Evolutionary conservation across 2,113 vertebrate species (phyloP), one percentile per base, ranked within the genome.

Genomic region (Chinchilla lanigera): DNA sequence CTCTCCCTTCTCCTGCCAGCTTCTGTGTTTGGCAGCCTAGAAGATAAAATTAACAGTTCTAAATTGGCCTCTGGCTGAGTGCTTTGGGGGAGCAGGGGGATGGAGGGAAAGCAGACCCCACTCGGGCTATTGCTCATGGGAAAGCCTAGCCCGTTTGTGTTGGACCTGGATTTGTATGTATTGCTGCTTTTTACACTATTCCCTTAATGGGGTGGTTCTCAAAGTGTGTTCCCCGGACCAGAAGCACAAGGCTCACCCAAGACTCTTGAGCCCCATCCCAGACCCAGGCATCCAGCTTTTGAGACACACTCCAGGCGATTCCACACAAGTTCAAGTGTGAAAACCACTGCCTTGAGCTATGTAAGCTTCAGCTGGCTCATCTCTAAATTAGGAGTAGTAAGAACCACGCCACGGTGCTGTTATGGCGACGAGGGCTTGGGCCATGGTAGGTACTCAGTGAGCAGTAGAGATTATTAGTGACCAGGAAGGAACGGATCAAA

Each of bases 31-130:
- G 6, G 0, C 38, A 7, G 69, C 35, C 52, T 2, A 26, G 63
- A 61, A 94, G 96, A 95, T 77, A 89, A 96, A 96, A 93, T 97
- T 86, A 96, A 92, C 95, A 95, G 5, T 82, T 73, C 85, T 92
- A 35, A 16, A 69, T 17, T 89, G 67, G 52, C 58, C 95, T 16
- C 35, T 65, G 92, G 91, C 91, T 75, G 83, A 63, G 81, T 86
- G 67, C 95, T 89, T 63, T 7, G 58, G 88, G 84, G 63, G 85
- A 58, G 65, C 11, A 0, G 67, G 13, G 63, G 35, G 35, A n/a
- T n/a, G 67, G 35, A 69, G 67, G 35, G 35, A 17, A 35, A 67
- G 65, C 35, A 81, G 41, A 54, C 7, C 9, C 63, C 5, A 2
- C 28, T 7, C 2, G 1, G 35, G 56, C 30, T 47, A 30, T 19